Percentiles rank a stretch among this genome's conserved stretches.
Conservation (phyloP, 2,113 vertebrate species). For the Prunella fulvescens region DNA sequence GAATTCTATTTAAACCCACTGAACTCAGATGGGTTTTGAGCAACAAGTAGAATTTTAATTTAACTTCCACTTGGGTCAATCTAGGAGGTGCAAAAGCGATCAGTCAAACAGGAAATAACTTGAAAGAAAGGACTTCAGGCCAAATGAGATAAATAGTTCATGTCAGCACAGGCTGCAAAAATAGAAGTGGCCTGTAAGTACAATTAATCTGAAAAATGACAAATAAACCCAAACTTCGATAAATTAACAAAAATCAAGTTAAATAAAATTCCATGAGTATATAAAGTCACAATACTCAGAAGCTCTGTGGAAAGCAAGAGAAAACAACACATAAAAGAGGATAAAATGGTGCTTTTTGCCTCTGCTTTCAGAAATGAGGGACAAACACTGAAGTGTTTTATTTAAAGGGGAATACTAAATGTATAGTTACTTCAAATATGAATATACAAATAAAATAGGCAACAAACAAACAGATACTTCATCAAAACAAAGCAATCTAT, state of each 20-base stretch:
- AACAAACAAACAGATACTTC: background rate
- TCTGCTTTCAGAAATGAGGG: background rate
- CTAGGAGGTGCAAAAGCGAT: background rate
- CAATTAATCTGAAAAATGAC: background rate
- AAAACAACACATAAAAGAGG: background rate
- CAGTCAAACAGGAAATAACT: background rate
- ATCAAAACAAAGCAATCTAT: background rate
- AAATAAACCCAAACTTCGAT: background rate
- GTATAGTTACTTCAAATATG: background rate
- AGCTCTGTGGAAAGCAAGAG: background rate
- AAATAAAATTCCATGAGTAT: background rate
- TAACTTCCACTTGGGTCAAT: background rate
- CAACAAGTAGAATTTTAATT: background rate
- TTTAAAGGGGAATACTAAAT: background rate
- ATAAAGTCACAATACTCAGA: background rate
- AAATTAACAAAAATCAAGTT: background rate
- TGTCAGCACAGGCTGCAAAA: background rate
- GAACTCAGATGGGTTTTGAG: background rate
- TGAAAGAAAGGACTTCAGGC: background rate
- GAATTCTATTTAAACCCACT: background rate
- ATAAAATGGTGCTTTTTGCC: background rate
- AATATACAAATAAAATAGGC: background rate
- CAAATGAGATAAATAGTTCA: background rate
- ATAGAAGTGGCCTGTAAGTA: background rate
- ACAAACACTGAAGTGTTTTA: background rate